Evolutionary conservation across 1,140 invertebrate genomes (phyloP), one percentile per base, ranked within the genome.

Genomic region (Vanessa tameamea): DNA sequence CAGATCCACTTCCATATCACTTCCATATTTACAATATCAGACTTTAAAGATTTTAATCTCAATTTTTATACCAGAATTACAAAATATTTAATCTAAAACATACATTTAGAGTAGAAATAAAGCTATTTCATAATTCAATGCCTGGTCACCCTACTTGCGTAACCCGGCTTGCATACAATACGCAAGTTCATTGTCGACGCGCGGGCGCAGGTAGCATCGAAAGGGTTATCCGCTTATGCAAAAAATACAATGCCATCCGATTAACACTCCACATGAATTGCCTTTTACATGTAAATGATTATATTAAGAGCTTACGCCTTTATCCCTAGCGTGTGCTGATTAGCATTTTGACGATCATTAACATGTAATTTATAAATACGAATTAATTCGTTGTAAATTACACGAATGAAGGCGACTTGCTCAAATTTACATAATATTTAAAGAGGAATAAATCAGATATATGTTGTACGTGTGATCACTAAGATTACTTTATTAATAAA

Each of bases 191-290:
- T 86, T 90, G 85, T 85, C 70, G 74, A 53, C 5, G 55, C 48
- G 67, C 53, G 15, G 65, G 70, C 76, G 82, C 90, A 92, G 90
- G 90, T 92, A 92, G 88, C 80, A 92, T 87, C 80, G 77, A 80
- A 90, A 87, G 89, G 90, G 90, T 92, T 92, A 92, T 92, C 90
- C 89, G 90, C 89, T 92, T 91, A 92, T 92, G 87, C 90, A 92
- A 92, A 92, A 91, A 89, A 78, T 26, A 79, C 73, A 77, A 73
- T 80, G 78, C 84, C 84, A 91, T 90, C 90, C 89, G 90, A 91
- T 92, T 91, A 91, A 89, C 90, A 90, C 90, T 82, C 78, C 74
- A 82, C 70, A 87, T 75, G 78, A 83, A 59, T 84, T 85, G 77
- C 77, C 82, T 83, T 85, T 85, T 78, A 82, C 82, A 80, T 82